Evolutionary conservation across 2,888 invertebrate genomes (phyloP).

Genomic region (Itoplectis maculator): DNA sequence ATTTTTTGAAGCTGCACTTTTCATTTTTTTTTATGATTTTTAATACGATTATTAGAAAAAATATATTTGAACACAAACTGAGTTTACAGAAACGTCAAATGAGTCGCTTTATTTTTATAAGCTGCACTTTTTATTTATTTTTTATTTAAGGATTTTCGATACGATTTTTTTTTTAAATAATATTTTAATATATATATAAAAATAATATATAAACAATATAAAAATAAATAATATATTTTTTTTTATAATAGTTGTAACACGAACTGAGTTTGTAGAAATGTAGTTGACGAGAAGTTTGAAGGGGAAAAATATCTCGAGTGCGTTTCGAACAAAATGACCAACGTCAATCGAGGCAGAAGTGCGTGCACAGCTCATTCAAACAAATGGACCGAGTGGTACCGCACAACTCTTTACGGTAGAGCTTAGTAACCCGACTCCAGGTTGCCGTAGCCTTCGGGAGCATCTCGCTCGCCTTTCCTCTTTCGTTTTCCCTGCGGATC

Average conservation of each 20-base stretch:
- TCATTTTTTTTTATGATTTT: background rate
- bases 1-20: background rate
- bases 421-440: constrained; percentile 82
- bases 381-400: constrained; percentile 59
- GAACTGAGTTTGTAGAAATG: too few species aligned
- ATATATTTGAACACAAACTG: too few species aligned
- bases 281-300: background rate
- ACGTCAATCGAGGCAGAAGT: constrained; percentile 44
- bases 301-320: background rate
- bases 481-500: constrained; percentile 1
- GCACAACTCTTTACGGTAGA: constrained; percentile 80
- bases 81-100: too few species aligned
- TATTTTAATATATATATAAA: too few species aligned
- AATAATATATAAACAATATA: too few species aligned
- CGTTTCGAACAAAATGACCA: constrained; percentile 33
- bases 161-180: too few species aligned
- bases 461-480: constrained; percentile 64
- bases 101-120: too few species aligned
- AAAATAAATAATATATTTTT: too few species aligned
- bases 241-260: too few species aligned
- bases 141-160: too few species aligned
- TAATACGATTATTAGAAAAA: too few species aligned
- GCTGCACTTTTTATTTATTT: too few species aligned
- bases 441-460: constrained; percentile 50
- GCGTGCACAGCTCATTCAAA: constrained; percentile 44